Evolutionary conservation across 2,888 invertebrate species (phyloP).

Genomic region (Rotaria sp.): DNA sequence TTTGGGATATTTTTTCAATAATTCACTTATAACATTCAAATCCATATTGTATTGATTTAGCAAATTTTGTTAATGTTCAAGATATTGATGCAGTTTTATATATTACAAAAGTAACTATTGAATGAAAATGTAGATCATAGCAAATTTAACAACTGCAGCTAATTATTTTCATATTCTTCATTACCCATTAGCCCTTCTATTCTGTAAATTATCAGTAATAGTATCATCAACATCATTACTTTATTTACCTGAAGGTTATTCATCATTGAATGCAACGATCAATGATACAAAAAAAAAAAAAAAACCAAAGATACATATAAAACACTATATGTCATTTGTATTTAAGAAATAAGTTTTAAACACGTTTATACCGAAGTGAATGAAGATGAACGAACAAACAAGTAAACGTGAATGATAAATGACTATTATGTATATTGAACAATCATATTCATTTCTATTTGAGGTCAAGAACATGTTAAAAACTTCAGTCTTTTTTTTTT

Average conservation of each 20-base stretch:
- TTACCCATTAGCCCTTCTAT: slow-evolving; percentile 86
- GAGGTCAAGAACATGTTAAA: too few species aligned
- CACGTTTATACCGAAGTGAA: slow-evolving; percentile 75
- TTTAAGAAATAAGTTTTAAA: slow-evolving; percentile 50
- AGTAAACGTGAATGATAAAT: slow-evolving; percentile 67
- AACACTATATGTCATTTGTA: background rate
- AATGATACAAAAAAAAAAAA: background rate
- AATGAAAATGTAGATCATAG: too few species aligned
- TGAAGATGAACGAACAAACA: slow-evolving; percentile 65
- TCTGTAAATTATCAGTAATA: slow-evolving; percentile 91
- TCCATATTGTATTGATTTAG: too few species aligned
- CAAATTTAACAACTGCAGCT: slow-evolving; percentile 82
- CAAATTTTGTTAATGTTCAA: too few species aligned
- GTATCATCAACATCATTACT: slow-evolving; percentile 96
- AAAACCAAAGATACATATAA: background rate
- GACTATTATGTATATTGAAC: slow-evolving; percentile 80
- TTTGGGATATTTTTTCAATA: too few species aligned
- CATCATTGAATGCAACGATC: slow-evolving; percentile 83
- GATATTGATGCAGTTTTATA: too few species aligned
- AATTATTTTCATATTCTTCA: slow-evolving; percentile 93
- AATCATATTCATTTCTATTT: slow-evolving; percentile 88
- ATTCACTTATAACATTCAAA: too few species aligned
- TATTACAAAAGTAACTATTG: too few species aligned
- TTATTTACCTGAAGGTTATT: slow-evolving; percentile 86
- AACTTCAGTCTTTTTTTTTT: too few species aligned